Conservation (phyloP, 1,140 invertebrate genomes). For the Cotesia chilonis region DNA sequence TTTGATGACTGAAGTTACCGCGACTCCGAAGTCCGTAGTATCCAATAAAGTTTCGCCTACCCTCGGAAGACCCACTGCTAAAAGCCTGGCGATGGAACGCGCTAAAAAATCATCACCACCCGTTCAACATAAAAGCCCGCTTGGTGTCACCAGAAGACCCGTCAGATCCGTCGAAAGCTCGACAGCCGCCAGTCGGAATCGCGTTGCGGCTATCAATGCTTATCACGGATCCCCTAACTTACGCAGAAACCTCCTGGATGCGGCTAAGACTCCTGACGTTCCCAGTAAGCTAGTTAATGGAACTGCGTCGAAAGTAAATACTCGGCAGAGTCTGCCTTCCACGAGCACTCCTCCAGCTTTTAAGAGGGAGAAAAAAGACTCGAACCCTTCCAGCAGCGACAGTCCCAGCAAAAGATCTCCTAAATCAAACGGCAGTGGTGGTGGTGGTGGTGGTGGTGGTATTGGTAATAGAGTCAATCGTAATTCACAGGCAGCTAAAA, state of each 20-base stretch:
- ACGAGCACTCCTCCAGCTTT: constrained; percentile 29
- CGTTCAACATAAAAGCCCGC: constrained; percentile 52
- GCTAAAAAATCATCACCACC: constrained; percentile 56
- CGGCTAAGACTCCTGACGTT: constrained; percentile 61
- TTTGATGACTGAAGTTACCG: constrained; percentile 55
- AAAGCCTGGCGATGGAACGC: constrained; percentile 47
- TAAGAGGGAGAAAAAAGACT: constrained; percentile 51
- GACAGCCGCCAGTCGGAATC: constrained; percentile 60
- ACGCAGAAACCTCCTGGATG: constrained; percentile 59
- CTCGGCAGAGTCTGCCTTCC: constrained; percentile 24
- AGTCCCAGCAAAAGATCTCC: constrained; percentile 59
- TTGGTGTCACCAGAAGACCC: constrained; percentile 44
- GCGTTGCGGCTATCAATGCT: constrained; percentile 55
- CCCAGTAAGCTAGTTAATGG: constrained; percentile 46
- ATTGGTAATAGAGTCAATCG: constrained; percentile 43
- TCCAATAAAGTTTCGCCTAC: constrained; percentile 60
- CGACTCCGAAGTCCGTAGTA: constrained; percentile 52
- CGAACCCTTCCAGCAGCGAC: constrained; percentile 49
- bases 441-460: constrained; percentile 38
- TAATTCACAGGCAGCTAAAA: constrained; percentile 38
- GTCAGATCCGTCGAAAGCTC: constrained; percentile 57
- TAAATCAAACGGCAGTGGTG: constrained; percentile 49
- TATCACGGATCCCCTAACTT: constrained; percentile 59
- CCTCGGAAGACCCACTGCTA: constrained; percentile 44
- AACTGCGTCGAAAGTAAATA: constrained; percentile 2